These are phyloP conservation scores for Echiichthys vipera DNA, from an alignment of 2,797 vertebrate genomes.

Conservation along the genomic window DNA sequence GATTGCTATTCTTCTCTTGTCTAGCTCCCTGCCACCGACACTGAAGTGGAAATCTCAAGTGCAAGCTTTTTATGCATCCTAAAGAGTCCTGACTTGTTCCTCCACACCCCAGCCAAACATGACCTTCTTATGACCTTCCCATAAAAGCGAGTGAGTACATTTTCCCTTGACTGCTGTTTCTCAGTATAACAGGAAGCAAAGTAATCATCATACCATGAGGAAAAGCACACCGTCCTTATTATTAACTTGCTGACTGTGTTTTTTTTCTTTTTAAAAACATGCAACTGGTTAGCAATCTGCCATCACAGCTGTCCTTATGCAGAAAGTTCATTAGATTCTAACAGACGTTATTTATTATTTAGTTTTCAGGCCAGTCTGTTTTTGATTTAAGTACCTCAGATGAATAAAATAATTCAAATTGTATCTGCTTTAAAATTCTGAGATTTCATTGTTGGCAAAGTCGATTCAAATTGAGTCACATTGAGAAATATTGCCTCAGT, in stretches of 20 bases:
- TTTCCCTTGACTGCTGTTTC: neutral
- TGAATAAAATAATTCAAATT: conserved; percentile 17
- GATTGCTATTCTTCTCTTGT: conserved; percentile 15
- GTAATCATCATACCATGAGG: conserved; percentile 7
- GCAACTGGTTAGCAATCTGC: neutral
- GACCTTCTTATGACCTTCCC: conserved; percentile 19
- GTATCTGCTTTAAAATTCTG: conserved; percentile 7
- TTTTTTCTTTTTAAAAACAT: conserved; percentile 25
- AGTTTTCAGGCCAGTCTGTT: neutral
- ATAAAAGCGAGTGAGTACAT: conserved; percentile 43
- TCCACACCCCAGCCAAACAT: neutral
- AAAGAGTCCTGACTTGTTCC: conserved; percentile 4
- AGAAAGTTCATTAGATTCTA: neutral
- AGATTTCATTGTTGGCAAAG: conserved; percentile 29
- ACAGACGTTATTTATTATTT: neutral
- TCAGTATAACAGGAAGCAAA: conserved; percentile 9
- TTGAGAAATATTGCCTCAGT: conserved; percentile 57
- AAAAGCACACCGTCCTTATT: conserved; percentile 18
- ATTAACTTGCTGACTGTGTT: conserved; percentile 43
- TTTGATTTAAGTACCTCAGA: conserved; percentile 13
- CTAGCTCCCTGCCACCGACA: conserved; percentile 3
- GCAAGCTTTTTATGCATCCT: conserved; percentile 7
- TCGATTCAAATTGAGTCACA: conserved; percentile 52
- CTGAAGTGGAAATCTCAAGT: conserved; percentile 20
- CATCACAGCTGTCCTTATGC: neutral